Base-by-base conservation (phyloP, 2,113 vertebrate genomes). In the Entomyzon cyanotis region DNA sequence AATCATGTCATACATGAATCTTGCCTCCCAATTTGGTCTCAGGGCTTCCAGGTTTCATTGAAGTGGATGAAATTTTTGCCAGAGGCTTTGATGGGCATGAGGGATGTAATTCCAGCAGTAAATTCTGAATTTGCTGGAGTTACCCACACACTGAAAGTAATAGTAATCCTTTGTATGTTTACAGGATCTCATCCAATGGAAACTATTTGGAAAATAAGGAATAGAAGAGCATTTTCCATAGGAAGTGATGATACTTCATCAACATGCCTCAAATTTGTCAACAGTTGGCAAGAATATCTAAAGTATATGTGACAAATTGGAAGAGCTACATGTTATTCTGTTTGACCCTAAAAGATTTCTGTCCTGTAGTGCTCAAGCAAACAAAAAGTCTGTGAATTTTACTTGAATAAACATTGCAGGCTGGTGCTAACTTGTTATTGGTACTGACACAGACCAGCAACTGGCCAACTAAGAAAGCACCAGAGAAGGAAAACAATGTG, bases 391-490 rank as follows among this genome's bases (percentile, higher is more conserved):
- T 88, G 93, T 84, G 92, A 96, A 94, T 95, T 96, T 91, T 86
- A 74, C 83, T 93, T 96, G 83, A 92, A 65, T 64, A 94, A 96
- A 96, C 80, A 92, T 47, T 84, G 37, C 68, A 92, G 92, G 49
- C 93, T 92, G 90, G 87, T 94, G 78, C 71, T 93, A 84, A 93
- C 89, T 96, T 90, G 85, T 86, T 94, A 88, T 63, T 88, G 86
- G 79, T 95, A 75, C 84, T 90, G 82, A 90, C 80, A 50, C 55
- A 92, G 82, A 68, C 37, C 79, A 95, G 83, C 58, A 90, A 90
- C 56, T 81, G 91, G 79, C 90, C 79, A 92, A 78, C 33, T 42
- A 78, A 90, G 75, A 94, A 80, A 94, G 87, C 59, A 71, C 5
- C 17, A 95, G 90, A 84, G 78, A 93, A 83, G 41, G 46, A 96